A percentile compares a stretch with the other conserved stretches of the same genome.
These are phyloP conservation scores for Ailuropoda melanoleuca DNA, from an alignment of 2,113 vertebrate species.

Conservation along the genomic window DNA sequence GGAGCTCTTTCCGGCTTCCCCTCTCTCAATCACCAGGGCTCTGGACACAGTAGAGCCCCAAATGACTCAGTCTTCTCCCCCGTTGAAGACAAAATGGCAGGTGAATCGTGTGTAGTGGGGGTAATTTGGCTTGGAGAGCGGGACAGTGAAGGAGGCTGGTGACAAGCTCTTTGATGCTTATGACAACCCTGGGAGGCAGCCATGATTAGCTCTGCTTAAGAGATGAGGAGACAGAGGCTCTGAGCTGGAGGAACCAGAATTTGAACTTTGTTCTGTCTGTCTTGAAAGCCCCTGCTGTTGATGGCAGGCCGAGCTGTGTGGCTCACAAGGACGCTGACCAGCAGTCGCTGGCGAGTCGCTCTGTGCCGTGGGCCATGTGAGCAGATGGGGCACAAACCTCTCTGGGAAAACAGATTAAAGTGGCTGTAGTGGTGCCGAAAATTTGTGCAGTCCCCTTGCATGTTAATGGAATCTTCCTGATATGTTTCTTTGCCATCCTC, in stretches of 20 bases:
- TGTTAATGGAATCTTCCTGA: conserved; percentile 75
- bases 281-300: not conserved
- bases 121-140: not conserved
- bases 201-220: not conserved
- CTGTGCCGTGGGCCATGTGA: not conserved
- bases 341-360: not conserved
- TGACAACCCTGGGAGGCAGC: no score
- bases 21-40: not conserved
- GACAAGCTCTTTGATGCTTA: not conserved
- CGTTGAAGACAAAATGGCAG: not conserved
- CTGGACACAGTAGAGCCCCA: not conserved
- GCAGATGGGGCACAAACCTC: conserved; percentile 69
- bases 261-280: not conserved
- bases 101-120: not conserved
- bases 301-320: not conserved
- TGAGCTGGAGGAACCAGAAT: not conserved
- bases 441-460: conserved; percentile 21
- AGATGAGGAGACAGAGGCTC: not conserved
- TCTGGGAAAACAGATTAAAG: conserved; percentile 68
- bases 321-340: not conserved
- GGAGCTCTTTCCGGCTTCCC: not conserved
- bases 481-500: conserved; percentile 32
- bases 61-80: rapidly evolving
- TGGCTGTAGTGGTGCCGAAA: conserved; percentile 61
- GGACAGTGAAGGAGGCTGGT: not conserved